Evolutionary conservation across 2,797 vertebrate species (phyloP).

Genomic region (Varecia variegata): DNA sequence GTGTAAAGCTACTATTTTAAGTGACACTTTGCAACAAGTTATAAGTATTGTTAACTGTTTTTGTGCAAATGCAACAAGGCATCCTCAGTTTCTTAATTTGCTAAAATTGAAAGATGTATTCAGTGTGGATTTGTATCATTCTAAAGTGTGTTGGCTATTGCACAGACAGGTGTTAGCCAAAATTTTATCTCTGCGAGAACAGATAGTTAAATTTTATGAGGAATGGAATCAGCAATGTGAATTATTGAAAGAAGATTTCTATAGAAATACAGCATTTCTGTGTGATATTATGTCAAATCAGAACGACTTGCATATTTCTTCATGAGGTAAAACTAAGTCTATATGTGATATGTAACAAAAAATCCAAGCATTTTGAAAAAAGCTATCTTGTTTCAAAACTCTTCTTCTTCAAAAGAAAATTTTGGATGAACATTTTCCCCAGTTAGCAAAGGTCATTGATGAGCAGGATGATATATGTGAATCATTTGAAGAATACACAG

Average conservation of each 20-base stretch:
- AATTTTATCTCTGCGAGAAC: background rate
- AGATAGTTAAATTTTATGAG: background rate
- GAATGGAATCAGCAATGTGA: background rate
- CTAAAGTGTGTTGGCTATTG: background rate
- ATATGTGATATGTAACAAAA: background rate
- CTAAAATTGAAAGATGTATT: background rate
- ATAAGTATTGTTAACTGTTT: background rate
- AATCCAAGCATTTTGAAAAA: background rate
- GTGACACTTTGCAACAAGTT: background rate
- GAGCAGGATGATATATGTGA: background rate
- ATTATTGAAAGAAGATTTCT: background rate
- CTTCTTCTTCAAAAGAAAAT: background rate
- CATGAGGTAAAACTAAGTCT: background rate
- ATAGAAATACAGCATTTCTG: background rate
- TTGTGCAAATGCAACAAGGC: background rate
- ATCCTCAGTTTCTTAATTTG: background rate
- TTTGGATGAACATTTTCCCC: background rate
- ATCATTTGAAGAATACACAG: background rate
- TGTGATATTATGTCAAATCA: background rate
- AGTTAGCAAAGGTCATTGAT: background rate
- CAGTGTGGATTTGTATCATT: background rate
- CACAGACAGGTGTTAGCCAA: background rate
- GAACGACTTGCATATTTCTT: background rate
- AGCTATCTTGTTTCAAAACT: background rate
- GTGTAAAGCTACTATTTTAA: background rate